Conservation (phyloP, 2,888 invertebrate genomes). For the Pegoplata infirma region DNA sequence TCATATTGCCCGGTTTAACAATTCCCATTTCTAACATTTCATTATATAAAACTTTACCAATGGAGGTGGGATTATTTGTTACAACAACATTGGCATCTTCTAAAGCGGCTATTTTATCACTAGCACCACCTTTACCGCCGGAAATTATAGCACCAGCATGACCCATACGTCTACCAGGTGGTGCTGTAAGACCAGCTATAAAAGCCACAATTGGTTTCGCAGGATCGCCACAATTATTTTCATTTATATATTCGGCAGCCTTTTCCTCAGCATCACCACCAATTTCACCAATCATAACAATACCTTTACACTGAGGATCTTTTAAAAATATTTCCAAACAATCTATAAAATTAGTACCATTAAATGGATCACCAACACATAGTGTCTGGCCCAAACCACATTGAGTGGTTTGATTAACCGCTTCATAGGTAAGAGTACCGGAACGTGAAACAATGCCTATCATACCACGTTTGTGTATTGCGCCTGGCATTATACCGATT, state of each 20-base stretch:
- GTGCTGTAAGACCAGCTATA: conserved; percentile 98
- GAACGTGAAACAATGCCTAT: conserved; percentile 97
- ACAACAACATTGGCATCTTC: conserved; percentile 94
- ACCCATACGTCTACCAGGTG: conserved; percentile 98
- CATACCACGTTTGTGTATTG: conserved; percentile 94
- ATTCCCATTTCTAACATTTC: conserved; percentile 88
- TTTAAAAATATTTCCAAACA: conserved; percentile 96
- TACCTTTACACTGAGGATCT: conserved; percentile 95
- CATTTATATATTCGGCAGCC: conserved; percentile 92
- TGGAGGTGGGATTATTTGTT: conserved; percentile 93
- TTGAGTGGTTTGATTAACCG: conserved; percentile 97
- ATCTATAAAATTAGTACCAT: conserved; percentile 99
- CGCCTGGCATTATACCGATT: conserved; percentile 99
- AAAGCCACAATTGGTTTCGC: conserved; percentile 99
- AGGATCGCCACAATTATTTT: conserved; percentile 88
- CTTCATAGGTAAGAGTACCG: conserved; percentile 99
- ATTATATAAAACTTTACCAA: conserved; percentile 91
- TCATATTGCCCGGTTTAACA: no score
- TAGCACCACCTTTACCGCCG: conserved; percentile 98
- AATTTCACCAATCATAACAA: conserved; percentile 99
- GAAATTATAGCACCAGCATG: conserved; percentile 99
- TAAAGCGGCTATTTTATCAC: conserved; percentile 96
- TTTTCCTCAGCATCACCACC: conserved; percentile 98
- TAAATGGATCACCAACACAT: conserved; percentile 99
- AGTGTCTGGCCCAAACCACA: conserved; percentile 95